phyloP scores from a whole-genome alignment of 2,888 invertebrate genomes.

The Ypsolopha sequella region DNA sequence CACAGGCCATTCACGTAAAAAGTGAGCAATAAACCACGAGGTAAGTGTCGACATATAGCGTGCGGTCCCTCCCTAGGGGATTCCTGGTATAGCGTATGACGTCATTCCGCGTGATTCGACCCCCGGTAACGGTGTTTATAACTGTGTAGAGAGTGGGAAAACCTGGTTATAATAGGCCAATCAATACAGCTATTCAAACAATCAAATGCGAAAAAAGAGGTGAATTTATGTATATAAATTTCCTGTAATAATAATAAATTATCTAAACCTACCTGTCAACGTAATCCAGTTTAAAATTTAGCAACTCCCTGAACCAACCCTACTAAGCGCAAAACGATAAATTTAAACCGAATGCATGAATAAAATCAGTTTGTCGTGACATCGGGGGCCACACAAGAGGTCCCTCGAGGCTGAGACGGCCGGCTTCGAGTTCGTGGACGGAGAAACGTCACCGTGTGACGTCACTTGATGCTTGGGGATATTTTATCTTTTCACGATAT shows the following conservation, averaged over 20 bases:
- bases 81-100: background rate
- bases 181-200: background rate
- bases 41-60: too few species aligned
- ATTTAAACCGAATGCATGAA: constrained; percentile 4
- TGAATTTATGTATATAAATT: too few species aligned
- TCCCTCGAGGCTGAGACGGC: constrained; percentile 20
- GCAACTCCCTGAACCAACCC: background rate
- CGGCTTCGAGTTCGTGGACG: constrained; percentile 16
- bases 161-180: background rate
- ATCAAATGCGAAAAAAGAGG: background rate
- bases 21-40: too few species aligned
- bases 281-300: background rate
- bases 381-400: constrained; percentile 23
- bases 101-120: constrained; percentile 1
- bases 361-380: constrained; percentile 29
- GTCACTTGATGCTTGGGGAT: too few species aligned
- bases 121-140: background rate
- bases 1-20: too few species aligned
- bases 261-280: too few species aligned
- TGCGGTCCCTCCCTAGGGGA: background rate
- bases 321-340: constrained; percentile 3
- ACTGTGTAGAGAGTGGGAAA: background rate
- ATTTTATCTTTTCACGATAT: too few species aligned
- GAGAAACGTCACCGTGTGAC: too few species aligned
- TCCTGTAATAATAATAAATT: too few species aligned